Evolutionary conservation across 53 echinoderm and acorn worm genomes (phyloP).

Genomic region (Patiria pectinifera): DNA sequence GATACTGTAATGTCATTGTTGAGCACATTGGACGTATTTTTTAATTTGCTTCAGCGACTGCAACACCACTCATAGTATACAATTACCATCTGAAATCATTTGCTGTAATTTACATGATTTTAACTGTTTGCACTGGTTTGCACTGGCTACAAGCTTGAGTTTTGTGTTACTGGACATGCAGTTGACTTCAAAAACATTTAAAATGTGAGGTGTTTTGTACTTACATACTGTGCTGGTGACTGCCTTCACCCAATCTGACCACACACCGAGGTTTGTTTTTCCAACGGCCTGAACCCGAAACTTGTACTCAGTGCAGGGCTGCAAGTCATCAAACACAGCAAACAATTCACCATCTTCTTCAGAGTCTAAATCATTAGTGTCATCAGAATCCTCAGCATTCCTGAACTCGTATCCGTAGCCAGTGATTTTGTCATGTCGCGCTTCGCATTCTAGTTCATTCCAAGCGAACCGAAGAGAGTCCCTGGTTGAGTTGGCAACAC

Average conservation of each 20-base stretch:
- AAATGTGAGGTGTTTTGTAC: neutral
- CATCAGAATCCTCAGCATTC: neutral
- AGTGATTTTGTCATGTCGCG: conserved; percentile 21
- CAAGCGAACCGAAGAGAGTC: conserved; percentile 33
- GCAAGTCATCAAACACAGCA: neutral
- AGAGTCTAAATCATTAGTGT: neutral
- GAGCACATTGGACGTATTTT: too few relatives aligned
- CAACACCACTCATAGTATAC: too few relatives aligned
- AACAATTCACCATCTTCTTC: neutral
- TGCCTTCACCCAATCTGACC: conserved; percentile 16
- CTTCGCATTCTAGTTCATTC: conserved; percentile 28
- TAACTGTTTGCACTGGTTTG: too few relatives aligned
- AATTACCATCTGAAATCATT: too few relatives aligned
- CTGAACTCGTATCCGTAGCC: conserved; percentile 19
- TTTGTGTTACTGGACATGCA: too few relatives aligned
- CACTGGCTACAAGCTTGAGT: too few relatives aligned
- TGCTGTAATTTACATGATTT: too few relatives aligned
- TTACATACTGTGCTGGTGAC: conserved; percentile 50
- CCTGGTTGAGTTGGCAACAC: conserved; percentile 11
- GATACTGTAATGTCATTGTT: too few relatives aligned
- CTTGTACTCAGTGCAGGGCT: conserved; percentile 45
- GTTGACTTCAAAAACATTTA: neutral
- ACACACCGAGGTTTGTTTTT: neutral
- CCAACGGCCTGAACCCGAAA: conserved; percentile 62
- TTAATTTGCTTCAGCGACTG: too few relatives aligned